These are phyloP conservation scores for Himalopsyche phryganea DNA, from an alignment of 1,140 invertebrate species.

Conservation along the genomic window DNA sequence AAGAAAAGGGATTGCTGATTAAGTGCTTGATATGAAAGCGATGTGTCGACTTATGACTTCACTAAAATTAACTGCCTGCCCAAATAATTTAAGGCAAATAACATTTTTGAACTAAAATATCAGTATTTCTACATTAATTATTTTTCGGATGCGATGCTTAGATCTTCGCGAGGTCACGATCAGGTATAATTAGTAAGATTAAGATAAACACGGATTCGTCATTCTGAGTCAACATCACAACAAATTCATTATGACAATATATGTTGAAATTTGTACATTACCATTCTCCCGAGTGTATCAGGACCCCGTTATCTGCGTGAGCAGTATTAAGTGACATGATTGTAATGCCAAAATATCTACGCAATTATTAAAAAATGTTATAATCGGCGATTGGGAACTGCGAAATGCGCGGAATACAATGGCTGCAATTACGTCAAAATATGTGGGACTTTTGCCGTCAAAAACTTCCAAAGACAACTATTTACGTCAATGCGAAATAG, in stretches of 20 bases:
- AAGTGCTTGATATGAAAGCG: too few relatives aligned
- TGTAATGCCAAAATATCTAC: neutral
- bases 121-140: too few relatives aligned
- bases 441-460: slow-evolving; percentile 1
- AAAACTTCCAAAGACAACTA: neutral
- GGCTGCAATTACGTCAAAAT: slow-evolving; percentile 10
- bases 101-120: too few relatives aligned
- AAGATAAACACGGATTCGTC: slow-evolving; percentile 21
- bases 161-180: neutral
- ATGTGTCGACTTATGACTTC: too few relatives aligned
- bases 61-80: neutral
- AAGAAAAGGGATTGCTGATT: too few relatives aligned
- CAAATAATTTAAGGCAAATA: slow-evolving; percentile 8
- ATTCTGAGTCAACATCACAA: slow-evolving; percentile 13
- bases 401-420: neutral
- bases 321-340: slow-evolving; percentile 89
- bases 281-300: slow-evolving; percentile 90
- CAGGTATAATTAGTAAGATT: neutral
- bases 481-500: too few relatives aligned
- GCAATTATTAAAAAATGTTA: neutral
- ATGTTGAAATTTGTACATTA: slow-evolving; percentile 42
- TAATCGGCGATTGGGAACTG: neutral
- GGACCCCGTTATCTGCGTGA: slow-evolving; percentile 84
- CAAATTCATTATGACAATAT: slow-evolving; percentile 8
- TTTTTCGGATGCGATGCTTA: too few relatives aligned